Evolutionary conservation across 2,113 vertebrate species (phyloP).

Genomic region (Strix aluco): DNA sequence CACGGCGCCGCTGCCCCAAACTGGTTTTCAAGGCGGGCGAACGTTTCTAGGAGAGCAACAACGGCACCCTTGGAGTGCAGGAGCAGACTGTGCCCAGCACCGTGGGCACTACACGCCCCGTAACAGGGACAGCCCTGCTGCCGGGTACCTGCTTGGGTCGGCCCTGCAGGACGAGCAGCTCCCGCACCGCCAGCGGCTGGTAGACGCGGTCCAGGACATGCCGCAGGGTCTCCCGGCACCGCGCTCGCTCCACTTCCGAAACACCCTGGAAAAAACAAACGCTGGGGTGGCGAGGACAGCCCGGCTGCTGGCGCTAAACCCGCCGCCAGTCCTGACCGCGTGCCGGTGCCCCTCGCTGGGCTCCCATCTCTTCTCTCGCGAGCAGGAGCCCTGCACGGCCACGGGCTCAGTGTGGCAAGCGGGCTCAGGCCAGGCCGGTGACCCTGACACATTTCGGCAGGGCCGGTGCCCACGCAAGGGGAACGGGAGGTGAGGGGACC

Average conservation of each 20-base stretch:
- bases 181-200: constrained; percentile 88
- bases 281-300: neutral
- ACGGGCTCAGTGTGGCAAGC: rapidly evolving
- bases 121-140: rapidly evolving
- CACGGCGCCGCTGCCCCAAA: too few species aligned
- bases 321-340: rapidly evolving
- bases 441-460: rapidly evolving
- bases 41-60: neutral
- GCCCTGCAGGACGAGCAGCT: constrained; percentile 91
- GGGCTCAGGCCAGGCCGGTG: neutral
- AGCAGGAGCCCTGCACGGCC: neutral
- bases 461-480: neutral
- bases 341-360: rapidly evolving
- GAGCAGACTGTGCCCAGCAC: neutral
- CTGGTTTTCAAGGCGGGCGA: neutral
- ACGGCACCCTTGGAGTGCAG: rapidly evolving
- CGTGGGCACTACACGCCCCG: rapidly evolving
- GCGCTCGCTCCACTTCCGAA: constrained; percentile 73
- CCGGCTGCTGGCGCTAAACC: rapidly evolving
- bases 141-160: constrained; percentile 83
- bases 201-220: constrained; percentile 84
- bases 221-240: constrained; percentile 75
- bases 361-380: rapidly evolving
- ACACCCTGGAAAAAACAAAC: constrained; percentile 70
- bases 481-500: neutral